phyloP scores from a whole-genome alignment of 1,140 invertebrate species.

The Leucophenga varia region DNA sequence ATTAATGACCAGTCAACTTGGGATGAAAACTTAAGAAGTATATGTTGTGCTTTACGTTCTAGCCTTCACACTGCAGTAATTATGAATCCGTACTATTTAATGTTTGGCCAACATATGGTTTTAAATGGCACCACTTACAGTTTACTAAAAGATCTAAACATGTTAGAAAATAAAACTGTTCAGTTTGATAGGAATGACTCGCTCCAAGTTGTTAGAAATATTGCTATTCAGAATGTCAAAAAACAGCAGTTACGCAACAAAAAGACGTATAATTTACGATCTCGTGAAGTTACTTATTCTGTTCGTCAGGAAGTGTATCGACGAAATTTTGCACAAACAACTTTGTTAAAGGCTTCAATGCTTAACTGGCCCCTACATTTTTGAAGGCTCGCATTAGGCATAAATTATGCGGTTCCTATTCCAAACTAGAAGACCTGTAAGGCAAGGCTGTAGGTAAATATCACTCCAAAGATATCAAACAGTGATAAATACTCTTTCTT shows the following conservation, averaged over 20 bases:
- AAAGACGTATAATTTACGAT: not conserved
- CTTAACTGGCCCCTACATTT: too few relatives aligned
- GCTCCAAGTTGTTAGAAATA: not conserved
- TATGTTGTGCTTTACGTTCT: not conserved
- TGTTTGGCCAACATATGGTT: not conserved
- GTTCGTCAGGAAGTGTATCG: not conserved
- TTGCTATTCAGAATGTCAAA: not conserved
- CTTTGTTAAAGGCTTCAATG: too few relatives aligned
- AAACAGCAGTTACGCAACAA: not conserved
- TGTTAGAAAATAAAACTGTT: not conserved
- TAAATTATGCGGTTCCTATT: too few relatives aligned
- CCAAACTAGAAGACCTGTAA: too few relatives aligned
- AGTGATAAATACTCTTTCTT: too few relatives aligned
- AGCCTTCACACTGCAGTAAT: not conserved
- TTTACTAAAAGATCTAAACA: not conserved
- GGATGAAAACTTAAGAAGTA: constrained; percentile 1
- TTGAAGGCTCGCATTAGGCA: too few relatives aligned
- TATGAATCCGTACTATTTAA: not conserved
- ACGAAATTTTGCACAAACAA: too few relatives aligned
- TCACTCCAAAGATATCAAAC: too few relatives aligned
- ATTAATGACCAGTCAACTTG: not conserved
- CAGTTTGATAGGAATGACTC: not conserved
- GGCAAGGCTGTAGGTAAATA: too few relatives aligned
- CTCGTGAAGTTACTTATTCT: not conserved
- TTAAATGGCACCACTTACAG: not conserved